Percentiles rank a stretch among this genome's conserved stretches.
Conservation (phyloP, 1,140 invertebrate species). For the Papilio machaon region DNA sequence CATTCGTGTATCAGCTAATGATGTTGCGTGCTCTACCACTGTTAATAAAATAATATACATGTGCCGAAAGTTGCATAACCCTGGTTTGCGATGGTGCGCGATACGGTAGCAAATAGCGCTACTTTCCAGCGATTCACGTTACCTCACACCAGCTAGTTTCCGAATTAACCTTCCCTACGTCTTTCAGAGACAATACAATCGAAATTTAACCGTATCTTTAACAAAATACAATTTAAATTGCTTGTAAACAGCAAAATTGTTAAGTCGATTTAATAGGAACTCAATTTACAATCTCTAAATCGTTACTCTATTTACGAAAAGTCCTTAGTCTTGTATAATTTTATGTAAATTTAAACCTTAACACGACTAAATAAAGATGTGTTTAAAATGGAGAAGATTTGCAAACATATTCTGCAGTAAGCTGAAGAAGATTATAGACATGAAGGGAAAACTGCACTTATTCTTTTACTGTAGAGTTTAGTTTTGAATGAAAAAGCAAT, state of each 20-base stretch:
- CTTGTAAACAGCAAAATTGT: conserved; percentile 29
- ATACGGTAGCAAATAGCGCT: conserved; percentile 81
- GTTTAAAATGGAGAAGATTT: background rate
- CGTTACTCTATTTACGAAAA: conserved; percentile 52
- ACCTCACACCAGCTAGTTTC: conserved; percentile 73
- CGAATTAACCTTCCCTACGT: conserved; percentile 58
- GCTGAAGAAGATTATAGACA: conserved; percentile 49
- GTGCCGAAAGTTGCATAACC: conserved; percentile 55
- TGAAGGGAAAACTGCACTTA: conserved; percentile 55
- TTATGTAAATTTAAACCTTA: conserved; percentile 45
- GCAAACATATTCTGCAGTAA: conserved; percentile 37
- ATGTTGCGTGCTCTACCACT: too few species aligned
- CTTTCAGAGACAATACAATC: conserved; percentile 43
- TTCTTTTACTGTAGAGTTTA: conserved; percentile 54
- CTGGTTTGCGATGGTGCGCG: conserved; percentile 74
- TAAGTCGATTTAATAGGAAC: conserved; percentile 54
- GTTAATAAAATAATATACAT: too few species aligned
- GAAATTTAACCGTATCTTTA: conserved; percentile 50
- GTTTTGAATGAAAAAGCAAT: conserved; percentile 52
- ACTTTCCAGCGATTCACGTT: conserved; percentile 77
- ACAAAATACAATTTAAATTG: conserved; percentile 42
- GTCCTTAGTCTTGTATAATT: conserved; percentile 41
- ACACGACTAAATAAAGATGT: background rate
- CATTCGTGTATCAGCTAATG: too few species aligned
- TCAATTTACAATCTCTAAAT: conserved; percentile 71